Evolutionary conservation across 2,113 vertebrate genomes (phyloP).

Genomic region (Mixornis gularis): DNA sequence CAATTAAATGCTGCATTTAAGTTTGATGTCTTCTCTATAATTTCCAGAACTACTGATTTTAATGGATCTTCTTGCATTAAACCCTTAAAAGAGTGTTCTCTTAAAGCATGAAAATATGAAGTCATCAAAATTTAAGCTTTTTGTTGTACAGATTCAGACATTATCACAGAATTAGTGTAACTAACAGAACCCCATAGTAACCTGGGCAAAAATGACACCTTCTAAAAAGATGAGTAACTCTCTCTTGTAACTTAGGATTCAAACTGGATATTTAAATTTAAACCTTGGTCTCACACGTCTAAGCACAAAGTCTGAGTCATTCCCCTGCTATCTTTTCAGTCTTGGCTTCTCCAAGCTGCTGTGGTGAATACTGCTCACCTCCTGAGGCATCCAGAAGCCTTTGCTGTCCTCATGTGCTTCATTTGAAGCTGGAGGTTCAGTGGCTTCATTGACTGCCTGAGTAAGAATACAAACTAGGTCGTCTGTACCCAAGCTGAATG

Average conservation of each 20-base stretch:
- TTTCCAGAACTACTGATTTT: neutral
- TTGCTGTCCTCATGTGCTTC: neutral
- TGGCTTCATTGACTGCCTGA: neutral
- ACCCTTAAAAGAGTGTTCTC: neutral
- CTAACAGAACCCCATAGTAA: neutral
- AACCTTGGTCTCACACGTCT: accelerated
- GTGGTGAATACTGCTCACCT: neutral
- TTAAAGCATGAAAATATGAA: neutral
- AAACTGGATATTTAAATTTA: neutral
- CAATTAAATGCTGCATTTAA: neutral
- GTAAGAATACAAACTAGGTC: constrained; percentile 18
- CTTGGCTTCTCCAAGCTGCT: neutral
- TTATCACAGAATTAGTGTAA: neutral
- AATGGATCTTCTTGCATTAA: neutral
- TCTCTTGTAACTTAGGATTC: neutral
- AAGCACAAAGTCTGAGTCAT: neutral
- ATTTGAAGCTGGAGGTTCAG: neutral
- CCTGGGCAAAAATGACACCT: neutral
- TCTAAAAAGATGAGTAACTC: neutral
- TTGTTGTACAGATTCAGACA: neutral
- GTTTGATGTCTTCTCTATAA: neutral
- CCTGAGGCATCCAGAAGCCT: neutral
- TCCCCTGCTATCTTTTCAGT: neutral
- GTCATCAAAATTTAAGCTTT: neutral
- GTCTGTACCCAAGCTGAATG: neutral